A percentile compares a stretch with the other conserved stretches of the same genome.
These are phyloP conservation scores for Mormoops blainvillei DNA, from an alignment of 2,113 vertebrate species.

Conservation along the genomic window DNA sequence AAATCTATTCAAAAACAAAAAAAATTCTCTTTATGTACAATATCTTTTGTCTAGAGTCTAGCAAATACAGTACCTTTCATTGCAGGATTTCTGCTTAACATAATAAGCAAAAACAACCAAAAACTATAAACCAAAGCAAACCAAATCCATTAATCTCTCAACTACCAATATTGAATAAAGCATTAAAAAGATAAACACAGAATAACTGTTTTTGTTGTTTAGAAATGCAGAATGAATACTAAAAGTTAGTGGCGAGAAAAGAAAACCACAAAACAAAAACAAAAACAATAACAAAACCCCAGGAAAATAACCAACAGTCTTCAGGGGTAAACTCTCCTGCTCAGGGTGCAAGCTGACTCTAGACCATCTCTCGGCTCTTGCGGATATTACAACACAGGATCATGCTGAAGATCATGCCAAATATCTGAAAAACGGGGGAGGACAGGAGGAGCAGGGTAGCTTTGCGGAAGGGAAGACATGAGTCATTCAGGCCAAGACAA, in stretches of 20 bases:
- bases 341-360: constrained; percentile 56
- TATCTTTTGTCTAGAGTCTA: constrained; percentile 76
- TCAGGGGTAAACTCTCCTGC: constrained; percentile 54
- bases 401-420: constrained; percentile 98
- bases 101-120: constrained; percentile 74
- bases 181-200: constrained; percentile 81
- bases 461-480: not conserved
- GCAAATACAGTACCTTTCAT: constrained; percentile 81
- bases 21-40: constrained; percentile 78
- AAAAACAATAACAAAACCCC: not conserved
- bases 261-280: not conserved
- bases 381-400: constrained; percentile 94
- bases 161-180: constrained; percentile 78
- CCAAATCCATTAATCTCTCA: constrained; percentile 17
- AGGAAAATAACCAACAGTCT: not conserved
- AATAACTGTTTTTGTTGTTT: constrained; percentile 71
- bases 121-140: constrained; percentile 45
- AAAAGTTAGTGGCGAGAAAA: constrained; percentile 73
- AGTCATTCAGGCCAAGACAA: not conserved
- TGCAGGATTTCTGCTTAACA: constrained; percentile 73
- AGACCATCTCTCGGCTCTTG: constrained; percentile 92
- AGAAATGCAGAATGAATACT: constrained; percentile 79
- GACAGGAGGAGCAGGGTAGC: not conserved
- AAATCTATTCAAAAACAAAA: constrained; percentile 73
- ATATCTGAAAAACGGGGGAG: constrained; percentile 81